These are phyloP conservation scores for Oplegnathus fasciatus DNA, from an alignment of 2,113 vertebrate species.

Conservation along the genomic window DNA sequence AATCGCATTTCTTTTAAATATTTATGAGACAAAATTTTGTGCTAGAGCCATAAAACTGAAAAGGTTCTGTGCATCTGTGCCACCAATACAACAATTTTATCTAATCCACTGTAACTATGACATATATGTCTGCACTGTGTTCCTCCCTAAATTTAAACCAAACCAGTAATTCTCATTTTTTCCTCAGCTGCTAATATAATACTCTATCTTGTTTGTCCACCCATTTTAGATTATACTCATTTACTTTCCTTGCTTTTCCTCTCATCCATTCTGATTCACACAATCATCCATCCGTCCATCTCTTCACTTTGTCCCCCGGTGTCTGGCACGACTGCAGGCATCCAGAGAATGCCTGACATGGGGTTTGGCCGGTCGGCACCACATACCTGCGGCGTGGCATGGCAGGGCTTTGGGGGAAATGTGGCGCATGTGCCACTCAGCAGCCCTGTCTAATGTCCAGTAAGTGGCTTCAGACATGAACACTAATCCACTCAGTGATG, in stretches of 20 bases:
- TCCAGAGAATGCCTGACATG: conserved; percentile 81
- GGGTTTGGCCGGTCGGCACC: conserved; percentile 68
- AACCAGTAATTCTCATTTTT: not conserved
- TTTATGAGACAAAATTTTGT: not conserved
- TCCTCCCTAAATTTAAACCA: not conserved
- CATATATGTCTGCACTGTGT: not conserved
- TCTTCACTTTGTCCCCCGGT: conserved; percentile 59
- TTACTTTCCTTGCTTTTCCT: conserved; percentile 9
- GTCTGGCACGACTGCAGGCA: conserved; percentile 80
- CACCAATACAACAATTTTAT: not conserved
- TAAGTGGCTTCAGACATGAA: conserved; percentile 82
- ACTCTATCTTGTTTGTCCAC: not conserved
- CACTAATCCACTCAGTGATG: conserved; percentile 83
- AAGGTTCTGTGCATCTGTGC: not conserved
- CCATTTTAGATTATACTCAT: not conserved
- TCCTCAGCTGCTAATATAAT: no score
- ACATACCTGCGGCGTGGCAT: conserved; percentile 80
- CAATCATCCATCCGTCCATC: conserved; percentile 41
- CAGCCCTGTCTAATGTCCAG: conserved; percentile 78
- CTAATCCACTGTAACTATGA: not conserved
- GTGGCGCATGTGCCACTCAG: conserved; percentile 77
- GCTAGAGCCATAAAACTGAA: not conserved
- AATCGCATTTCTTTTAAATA: not conserved
- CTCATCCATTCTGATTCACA: conserved; percentile 26
- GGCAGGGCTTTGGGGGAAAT: conserved; percentile 70